Evolutionary conservation across 2,888 invertebrate genomes (phyloP).

Genomic region (Operophtera brumata): DNA sequence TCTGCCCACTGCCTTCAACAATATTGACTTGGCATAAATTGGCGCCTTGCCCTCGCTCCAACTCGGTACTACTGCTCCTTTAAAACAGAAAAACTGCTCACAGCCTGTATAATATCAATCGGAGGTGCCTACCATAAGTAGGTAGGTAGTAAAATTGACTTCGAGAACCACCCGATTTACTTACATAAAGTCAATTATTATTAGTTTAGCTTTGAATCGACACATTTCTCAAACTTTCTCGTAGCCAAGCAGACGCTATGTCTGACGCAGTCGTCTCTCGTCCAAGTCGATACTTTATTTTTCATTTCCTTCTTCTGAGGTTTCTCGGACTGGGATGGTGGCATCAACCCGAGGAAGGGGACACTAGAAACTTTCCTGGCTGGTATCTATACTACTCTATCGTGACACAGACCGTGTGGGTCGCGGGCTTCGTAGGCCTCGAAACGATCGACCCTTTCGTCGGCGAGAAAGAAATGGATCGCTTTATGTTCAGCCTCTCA

Average conservation of each 20-base stretch:
- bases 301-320: slow-evolving; percentile 62
- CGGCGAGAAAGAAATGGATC: slow-evolving; percentile 68
- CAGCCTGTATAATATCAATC: slow-evolving; percentile 21
- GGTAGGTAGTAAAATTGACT: slow-evolving; percentile 27
- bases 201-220: background rate
- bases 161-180: slow-evolving; percentile 11
- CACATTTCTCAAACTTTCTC: slow-evolving; percentile 1
- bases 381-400: slow-evolving; percentile 67
- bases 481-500: slow-evolving; percentile 72
- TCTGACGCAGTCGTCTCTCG: slow-evolving; percentile 29
- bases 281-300: slow-evolving; percentile 59
- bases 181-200: slow-evolving; percentile 15
- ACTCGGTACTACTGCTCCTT: background rate
- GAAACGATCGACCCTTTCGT: slow-evolving; percentile 74
- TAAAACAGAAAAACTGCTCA: slow-evolving; percentile 4
- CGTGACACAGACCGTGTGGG: slow-evolving; percentile 60
- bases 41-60: slow-evolving; percentile 11
- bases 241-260: slow-evolving; percentile 30
- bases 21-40: background rate
- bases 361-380: slow-evolving; percentile 62
- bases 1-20: slow-evolving; percentile 4
- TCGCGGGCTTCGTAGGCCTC: slow-evolving; percentile 68
- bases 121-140: too few relatives aligned
- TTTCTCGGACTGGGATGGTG: slow-evolving; percentile 73
- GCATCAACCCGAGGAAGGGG: slow-evolving; percentile 68